Base-by-base conservation (phyloP, 2,888 invertebrate species). In the Agrochola circellaris region DNA sequence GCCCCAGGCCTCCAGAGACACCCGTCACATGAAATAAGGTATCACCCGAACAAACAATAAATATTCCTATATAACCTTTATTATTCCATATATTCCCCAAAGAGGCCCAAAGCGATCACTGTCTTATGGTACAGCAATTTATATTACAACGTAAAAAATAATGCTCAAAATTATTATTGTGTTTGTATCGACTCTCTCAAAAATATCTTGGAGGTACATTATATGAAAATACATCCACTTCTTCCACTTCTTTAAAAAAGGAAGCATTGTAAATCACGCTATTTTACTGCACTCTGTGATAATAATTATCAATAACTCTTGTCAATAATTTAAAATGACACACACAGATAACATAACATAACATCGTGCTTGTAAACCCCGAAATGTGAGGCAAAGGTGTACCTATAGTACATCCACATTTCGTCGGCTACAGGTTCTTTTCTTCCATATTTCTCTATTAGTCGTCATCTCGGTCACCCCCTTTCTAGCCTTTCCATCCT, bases 11-110 rank as follows among this genome's bases (percentile, higher is more conserved):
- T 61, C 82, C 15, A 34, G 82, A 60, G 82, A 69, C 54, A 26
- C 48, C 81, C 66, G 54, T 85, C 82, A 74, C 54, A 58, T 9
- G 45, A 62, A 66, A 80, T 84, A 82, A 84, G 82, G 75, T 82
- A 82, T 65, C 60, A 81, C 56, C 82, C 68, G n/a, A 62, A 71
- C 75, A 81, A 71, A 85, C 61, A 84, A 61, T 48, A 51, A 15
- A 74, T 74, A 67, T 81, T 60, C 23, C 58, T 45, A n/a, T 48
- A 71, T 20, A 60, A 60, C 58, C 38, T 45, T 26, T 69, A 58
- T 65, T 83, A 51, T 77, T 64, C 38, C 11, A 26, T 26, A 26
- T 26, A 80, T 68, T 68, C 81, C 84, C 81, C 38, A 9, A 26
- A 30, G 73, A 58, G 7, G 20, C 56, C 34, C 48, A 7, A 61